phyloP scores from a whole-genome alignment of 1,140 invertebrate genomes.

The Neotoxoptera formosana region DNA sequence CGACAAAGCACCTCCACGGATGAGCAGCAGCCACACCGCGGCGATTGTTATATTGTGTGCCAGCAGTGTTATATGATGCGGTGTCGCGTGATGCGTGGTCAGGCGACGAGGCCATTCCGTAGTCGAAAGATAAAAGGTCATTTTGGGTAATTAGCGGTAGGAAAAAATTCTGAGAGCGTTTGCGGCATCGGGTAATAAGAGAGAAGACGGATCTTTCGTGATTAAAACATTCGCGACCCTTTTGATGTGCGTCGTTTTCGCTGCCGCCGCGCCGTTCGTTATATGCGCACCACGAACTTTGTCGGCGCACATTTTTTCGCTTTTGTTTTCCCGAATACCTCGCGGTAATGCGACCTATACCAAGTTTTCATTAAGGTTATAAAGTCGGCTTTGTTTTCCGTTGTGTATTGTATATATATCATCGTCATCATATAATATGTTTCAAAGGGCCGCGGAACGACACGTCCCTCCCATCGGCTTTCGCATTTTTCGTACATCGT shows the following conservation, averaged over 20 bases:
- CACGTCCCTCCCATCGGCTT: neutral
- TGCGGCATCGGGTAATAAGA: neutral
- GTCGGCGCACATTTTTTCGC: neutral
- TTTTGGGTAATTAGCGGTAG: slow-evolving; percentile 41
- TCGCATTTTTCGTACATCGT: neutral
- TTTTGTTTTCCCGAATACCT: slow-evolving; percentile 14
- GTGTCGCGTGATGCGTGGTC: neutral
- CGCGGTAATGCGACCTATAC: neutral
- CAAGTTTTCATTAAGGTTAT: slow-evolving; percentile 44
- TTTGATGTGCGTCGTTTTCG: slow-evolving; percentile 38
- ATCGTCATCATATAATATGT: neutral
- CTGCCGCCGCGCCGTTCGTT: neutral
- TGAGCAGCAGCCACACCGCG: too few species aligned
- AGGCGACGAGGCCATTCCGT: neutral
- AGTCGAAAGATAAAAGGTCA: neutral
- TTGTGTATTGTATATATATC: slow-evolving; percentile 13
- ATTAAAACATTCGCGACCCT: slow-evolving; percentile 39
- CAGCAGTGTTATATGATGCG: neutral
- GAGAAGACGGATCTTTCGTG: slow-evolving; percentile 11
- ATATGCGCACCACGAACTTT: slow-evolving; percentile 17
- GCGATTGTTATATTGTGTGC: neutral
- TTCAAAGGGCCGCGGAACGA: neutral
- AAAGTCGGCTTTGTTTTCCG: slow-evolving; percentile 33
- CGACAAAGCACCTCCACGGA: neutral
- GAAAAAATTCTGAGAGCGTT: neutral